phyloP scores from a whole-genome alignment of 2,888 invertebrate genomes.

The Aphodius granarius region DNA sequence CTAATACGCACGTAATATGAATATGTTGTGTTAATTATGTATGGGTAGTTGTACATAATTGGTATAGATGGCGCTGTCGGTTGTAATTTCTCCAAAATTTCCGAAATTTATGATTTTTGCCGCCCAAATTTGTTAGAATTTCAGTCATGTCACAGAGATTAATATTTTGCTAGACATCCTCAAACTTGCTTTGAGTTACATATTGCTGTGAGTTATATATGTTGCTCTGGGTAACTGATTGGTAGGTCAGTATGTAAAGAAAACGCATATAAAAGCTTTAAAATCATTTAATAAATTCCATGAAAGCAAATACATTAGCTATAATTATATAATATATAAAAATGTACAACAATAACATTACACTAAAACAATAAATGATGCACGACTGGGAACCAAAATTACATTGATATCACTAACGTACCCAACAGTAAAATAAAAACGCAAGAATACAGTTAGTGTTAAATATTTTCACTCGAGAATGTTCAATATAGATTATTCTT shows the following conservation, averaged over 20 bases:
- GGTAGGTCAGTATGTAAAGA: neutral
- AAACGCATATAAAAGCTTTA: conserved; percentile 24
- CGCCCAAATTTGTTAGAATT: too few relatives aligned
- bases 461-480: neutral
- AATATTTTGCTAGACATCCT: too few relatives aligned
- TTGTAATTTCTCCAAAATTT: too few relatives aligned
- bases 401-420: neutral
- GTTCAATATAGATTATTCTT: conserved; percentile 9
- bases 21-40: too few relatives aligned
- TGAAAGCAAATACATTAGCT: conserved; percentile 31
- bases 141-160: too few relatives aligned
- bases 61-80: too few relatives aligned
- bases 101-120: too few relatives aligned
- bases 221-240: too few relatives aligned
- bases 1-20: too few relatives aligned
- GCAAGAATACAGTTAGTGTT: conserved; percentile 9
- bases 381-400: neutral
- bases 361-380: neutral
- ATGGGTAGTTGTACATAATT: too few relatives aligned
- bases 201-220: too few relatives aligned
- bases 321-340: conserved; percentile 24
- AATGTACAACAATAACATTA: conserved; percentile 17
- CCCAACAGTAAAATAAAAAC: neutral
- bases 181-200: too few relatives aligned
- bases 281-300: conserved; percentile 29